phyloP scores from a whole-genome alignment of 2,113 vertebrate species.

The Alouatta palliata region DNA sequence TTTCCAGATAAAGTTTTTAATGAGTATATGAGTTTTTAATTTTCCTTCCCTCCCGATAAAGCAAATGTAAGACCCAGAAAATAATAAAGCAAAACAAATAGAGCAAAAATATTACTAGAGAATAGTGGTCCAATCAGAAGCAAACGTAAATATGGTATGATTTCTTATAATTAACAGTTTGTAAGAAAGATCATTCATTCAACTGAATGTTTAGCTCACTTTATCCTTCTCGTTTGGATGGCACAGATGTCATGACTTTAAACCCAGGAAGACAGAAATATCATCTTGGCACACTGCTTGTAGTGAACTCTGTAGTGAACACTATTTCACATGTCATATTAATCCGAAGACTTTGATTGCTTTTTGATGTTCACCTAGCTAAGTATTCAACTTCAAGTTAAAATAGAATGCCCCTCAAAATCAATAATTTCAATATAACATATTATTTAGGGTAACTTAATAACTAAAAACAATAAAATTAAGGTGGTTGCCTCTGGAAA shows the following conservation, averaged over 20 bases:
- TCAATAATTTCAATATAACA: background rate
- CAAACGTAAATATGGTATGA: background rate
- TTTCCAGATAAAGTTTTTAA: background rate
- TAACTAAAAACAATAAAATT: background rate
- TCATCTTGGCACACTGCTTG: background rate
- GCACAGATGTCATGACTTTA: background rate
- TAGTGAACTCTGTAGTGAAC: background rate
- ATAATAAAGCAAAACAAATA: constrained; percentile 31
- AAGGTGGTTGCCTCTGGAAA: background rate
- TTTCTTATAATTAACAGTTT: background rate
- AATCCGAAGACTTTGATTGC: background rate
- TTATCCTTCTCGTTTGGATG: background rate
- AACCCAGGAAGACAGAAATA: background rate
- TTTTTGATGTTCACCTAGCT: background rate
- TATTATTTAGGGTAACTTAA: background rate
- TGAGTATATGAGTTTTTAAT: background rate
- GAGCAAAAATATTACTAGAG: background rate
- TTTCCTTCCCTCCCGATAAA: background rate
- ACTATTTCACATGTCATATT: background rate
- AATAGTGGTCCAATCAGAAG: background rate
- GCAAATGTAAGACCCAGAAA: background rate
- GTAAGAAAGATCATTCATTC: background rate
- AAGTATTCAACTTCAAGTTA: background rate
- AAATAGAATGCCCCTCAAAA: background rate
- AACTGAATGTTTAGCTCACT: background rate